Evolutionary conservation across 1,140 invertebrate genomes (phyloP).

Genomic region (Cotesia glomerata): DNA sequence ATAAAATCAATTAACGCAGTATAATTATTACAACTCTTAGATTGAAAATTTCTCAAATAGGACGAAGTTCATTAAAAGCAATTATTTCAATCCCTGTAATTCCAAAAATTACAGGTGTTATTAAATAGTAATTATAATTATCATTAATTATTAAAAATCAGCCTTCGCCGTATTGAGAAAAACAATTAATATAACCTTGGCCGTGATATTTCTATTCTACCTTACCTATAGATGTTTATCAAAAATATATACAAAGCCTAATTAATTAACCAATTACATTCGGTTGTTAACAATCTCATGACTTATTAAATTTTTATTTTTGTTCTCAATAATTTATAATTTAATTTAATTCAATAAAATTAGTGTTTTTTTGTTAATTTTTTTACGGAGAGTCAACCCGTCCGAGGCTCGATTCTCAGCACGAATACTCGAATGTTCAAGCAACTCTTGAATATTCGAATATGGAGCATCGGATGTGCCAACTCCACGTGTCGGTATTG

Average conservation of each 20-base stretch:
- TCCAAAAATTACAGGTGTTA: not conserved
- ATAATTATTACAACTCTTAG: not conserved
- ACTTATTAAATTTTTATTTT: not conserved
- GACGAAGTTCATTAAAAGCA: too few species aligned
- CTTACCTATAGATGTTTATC: constrained; percentile 48
- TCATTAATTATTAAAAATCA: too few species aligned
- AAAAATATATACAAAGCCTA: constrained; percentile 52
- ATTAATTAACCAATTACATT: constrained; percentile 28
- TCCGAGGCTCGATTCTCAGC: constrained; percentile 56
- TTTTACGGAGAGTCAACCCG: constrained; percentile 37
- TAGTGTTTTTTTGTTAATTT: constrained; percentile 30
- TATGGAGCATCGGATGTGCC: constrained; percentile 51
- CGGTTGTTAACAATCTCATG: constrained; percentile 5
- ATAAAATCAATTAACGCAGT: too few species aligned
- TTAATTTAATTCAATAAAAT: not conserved
- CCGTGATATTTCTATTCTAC: not conserved
- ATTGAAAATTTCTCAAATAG: constrained; percentile 2
- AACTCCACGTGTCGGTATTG: constrained; percentile 20
- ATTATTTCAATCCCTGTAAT: not conserved
- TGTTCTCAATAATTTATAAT: not conserved
- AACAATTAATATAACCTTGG: not conserved
- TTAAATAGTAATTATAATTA: too few species aligned
- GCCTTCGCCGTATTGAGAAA: too few species aligned
- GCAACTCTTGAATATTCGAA: constrained; percentile 60
- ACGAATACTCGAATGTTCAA: constrained; percentile 61